phyloP scores from a whole-genome alignment of 2,797 vertebrate species.

The Anas flavirostris region DNA sequence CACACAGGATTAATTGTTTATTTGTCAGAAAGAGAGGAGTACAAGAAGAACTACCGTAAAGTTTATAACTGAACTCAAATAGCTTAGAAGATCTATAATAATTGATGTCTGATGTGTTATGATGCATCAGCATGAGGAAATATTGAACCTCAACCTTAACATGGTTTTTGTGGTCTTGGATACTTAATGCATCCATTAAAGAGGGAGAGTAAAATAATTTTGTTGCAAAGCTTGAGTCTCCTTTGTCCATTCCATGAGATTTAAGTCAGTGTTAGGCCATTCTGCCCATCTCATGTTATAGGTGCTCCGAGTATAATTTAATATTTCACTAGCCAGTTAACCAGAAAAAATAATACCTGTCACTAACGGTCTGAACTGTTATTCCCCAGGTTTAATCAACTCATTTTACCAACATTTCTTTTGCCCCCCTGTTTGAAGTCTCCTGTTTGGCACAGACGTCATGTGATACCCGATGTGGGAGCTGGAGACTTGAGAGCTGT shows the following conservation, averaged over 20 bases:
- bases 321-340: conserved; percentile 54
- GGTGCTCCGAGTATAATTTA: conserved; percentile 39
- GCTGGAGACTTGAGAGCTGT: conserved; percentile 69
- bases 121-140: neutral
- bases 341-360: conserved; percentile 63
- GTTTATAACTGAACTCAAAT: neutral
- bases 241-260: neutral
- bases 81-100: neutral
- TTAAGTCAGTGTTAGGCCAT: neutral
- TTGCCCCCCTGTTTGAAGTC: conserved; percentile 56
- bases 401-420: conserved; percentile 66
- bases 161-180: neutral
- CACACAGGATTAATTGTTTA: conserved; percentile 54
- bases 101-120: neutral
- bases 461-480: conserved; percentile 72
- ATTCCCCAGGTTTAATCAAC: conserved; percentile 67
- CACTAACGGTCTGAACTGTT: conserved; percentile 49
- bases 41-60: neutral
- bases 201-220: neutral
- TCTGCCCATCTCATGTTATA: neutral
- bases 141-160: neutral
- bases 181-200: neutral
- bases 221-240: neutral
- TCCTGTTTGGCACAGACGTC: conserved; percentile 70
- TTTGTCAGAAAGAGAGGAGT: neutral